A percentile compares a stretch with the other conserved stretches of the same genome.
Conservation (phyloP, 2,797 vertebrate species). For the Eulemur coronatus region DNA sequence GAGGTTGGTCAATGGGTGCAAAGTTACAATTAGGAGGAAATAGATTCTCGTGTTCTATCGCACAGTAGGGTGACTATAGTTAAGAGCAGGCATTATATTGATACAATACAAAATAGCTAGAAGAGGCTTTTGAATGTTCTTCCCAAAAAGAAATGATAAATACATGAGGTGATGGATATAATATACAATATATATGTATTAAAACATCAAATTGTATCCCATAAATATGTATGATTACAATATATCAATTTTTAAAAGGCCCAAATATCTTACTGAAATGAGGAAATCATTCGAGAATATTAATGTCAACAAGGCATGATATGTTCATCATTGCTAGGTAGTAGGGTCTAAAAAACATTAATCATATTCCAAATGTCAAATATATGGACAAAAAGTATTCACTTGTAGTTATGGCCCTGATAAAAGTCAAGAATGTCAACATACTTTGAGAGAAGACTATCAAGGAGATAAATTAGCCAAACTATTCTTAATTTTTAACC, state of each 20-base stretch:
- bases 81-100: not conserved
- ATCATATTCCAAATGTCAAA: not conserved
- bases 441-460: not conserved
- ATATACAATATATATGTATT: not conserved
- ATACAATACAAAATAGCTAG: not conserved
- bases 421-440: slow-evolving; percentile 11
- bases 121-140: not conserved
- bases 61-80: not conserved
- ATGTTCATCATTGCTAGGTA: not conserved
- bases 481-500: slow-evolving; percentile 10
- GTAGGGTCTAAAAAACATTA: not conserved
- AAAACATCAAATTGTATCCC: not conserved
- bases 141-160: not conserved
- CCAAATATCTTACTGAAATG: not conserved
- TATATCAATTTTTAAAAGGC: not conserved
- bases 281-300: slow-evolving; percentile 41
- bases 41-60: not conserved
- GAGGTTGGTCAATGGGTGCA: not conserved
- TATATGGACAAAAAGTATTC: not conserved
- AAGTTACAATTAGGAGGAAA: not conserved
- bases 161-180: not conserved
- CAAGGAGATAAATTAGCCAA: not conserved
- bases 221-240: not conserved
- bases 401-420: not conserved
- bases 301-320: not conserved